These are phyloP conservation scores for Drosophila pegasa DNA, from an alignment of 2,888 invertebrate genomes.

Conservation along the genomic window DNA sequence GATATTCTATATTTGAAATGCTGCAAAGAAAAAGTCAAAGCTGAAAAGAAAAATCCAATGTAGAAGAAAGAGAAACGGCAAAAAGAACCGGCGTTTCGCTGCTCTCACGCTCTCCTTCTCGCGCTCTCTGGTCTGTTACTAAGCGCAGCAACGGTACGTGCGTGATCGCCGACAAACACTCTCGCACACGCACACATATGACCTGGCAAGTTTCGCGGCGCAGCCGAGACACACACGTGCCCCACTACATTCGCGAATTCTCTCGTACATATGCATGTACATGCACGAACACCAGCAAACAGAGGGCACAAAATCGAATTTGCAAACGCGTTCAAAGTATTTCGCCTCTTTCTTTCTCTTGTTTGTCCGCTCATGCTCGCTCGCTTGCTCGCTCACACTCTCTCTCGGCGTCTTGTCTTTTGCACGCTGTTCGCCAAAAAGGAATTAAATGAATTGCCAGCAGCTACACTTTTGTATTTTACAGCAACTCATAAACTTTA, in stretches of 20 bases:
- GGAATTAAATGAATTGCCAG: conserved; percentile 65
- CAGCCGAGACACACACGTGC: conserved; percentile 81
- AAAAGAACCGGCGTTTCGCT: conserved; percentile 77
- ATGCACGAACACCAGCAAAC: conserved; percentile 32
- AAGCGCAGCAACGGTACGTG: conserved; percentile 69
- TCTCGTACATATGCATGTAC: conserved; percentile 38
- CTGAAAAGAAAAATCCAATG: conserved; percentile 40
- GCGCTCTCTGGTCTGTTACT: conserved; percentile 62
- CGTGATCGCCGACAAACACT: conserved; percentile 64
- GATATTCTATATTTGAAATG: conserved; percentile 83
- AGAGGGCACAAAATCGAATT: conserved; percentile 61
- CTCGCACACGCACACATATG: conserved; percentile 53
- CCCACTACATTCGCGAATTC: conserved; percentile 82
- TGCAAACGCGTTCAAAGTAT: conserved; percentile 64
- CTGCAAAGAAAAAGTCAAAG: conserved; percentile 67
- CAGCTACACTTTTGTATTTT: conserved; percentile 53
- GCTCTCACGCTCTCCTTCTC: conserved; percentile 31
- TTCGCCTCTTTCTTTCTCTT: conserved; percentile 30
- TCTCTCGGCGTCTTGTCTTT: conserved; percentile 31
- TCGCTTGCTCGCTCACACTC: conserved; percentile 39
- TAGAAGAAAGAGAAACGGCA: conserved; percentile 43
- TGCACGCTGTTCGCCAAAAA: conserved; percentile 53
- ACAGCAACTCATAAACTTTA: conserved; percentile 73
- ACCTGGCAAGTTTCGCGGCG: conserved; percentile 50
- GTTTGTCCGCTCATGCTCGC: too few relatives aligned